Base-by-base conservation (phyloP, 2,797 vertebrate genomes). In the Sphaeramia orbicularis region DNA sequence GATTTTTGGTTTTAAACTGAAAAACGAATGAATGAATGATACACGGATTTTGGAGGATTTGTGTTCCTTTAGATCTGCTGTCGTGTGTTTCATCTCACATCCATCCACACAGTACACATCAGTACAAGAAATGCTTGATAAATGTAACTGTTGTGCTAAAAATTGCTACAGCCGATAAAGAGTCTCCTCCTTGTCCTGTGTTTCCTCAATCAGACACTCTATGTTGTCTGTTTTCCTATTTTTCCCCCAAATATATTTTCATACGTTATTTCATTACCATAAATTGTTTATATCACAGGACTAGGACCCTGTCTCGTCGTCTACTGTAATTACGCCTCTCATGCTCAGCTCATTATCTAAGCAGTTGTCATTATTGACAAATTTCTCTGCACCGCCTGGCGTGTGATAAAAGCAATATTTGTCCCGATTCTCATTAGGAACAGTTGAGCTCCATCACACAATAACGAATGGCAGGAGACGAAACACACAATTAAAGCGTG, bases 401-500 rank as follows among this genome's bases (percentile, higher is more conserved):
- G 67, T n/a, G 59, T 69, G 68, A 85, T 84, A 90, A 89, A 84
- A 83, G 50, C 67, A 74, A 84, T 60, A 81, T 86, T 81, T 85
- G 76, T 75, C 67, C 63, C 37, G 7, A 37, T 74, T 83, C 52
- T 85, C 82, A 85, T 85, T 82, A 77, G 71, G 41, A 76, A 75
- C 76, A 47, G 49, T 70, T 68, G 42, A 68, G 67, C 65, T 48
- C 30, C 49, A 18, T 40, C 45, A 65, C 51, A 44, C 49, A 70
- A 10, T 77, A 85, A 84, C 68, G 50, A 86, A 81, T 59, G 70
- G 74, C 65, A 60, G 65, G 53, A 41, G 54, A 72, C 43, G 69
- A 85, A 84, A 83, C 72, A 68, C 41, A 74, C 71, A 84, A 87
- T 84, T 80, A 89, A 60, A 67, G 63, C 36, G 49, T 62, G 27